Evolutionary conservation across 2,113 vertebrate species (phyloP), one percentile per base, ranked within the genome.

Genomic region (Brienomyrus brachyistius): DNA sequence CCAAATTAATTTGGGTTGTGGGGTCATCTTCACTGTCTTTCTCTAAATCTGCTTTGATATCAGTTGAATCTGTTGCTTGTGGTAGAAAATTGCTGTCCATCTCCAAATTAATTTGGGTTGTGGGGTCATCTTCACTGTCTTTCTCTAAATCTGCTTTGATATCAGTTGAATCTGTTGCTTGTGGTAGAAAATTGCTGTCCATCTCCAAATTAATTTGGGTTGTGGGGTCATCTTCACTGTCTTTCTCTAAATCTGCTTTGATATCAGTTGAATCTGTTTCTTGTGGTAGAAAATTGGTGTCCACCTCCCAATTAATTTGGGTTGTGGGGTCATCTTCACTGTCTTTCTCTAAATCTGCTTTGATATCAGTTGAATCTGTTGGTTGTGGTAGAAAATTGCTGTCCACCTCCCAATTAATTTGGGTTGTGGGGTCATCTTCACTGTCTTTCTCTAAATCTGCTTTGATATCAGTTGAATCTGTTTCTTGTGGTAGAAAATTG

Each of bases 311-410:
- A 13, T 35, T 15, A 35, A 13, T 27, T 74, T 35, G 2, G 2
- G 27, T 1, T 85, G 92, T 91, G 0, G 21, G 91, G 48, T 92
- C 93, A 21, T 83, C 15, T 83, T 83, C 43, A 43, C 0, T 45
- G 2, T 83, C 35, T 35, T 43, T 8, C 45, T 45, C 40, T 15
- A 83, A 19, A 9, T 45, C 13, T 21, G 17, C 4, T 45, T 19
- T 47, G 19, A 56, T 21, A 56, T 83, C 40, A 21, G 21, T 0
- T 47, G 35, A 21, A 43, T 83, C 35, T 56, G 54, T 5, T 21
- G 21, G 19, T 56, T 21, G 54, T 13, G 0, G 51, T 17, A 56
- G 52, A 56, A 56, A 56, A 19, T 21, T 19, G 52, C 17, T 56
- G 17, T 21, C 52, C 52, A 21, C 52, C 17, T 21, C 4, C 17